Percentiles rank a stretch among this genome's conserved stretches.
phyloP scores from a whole-genome alignment of 2,113 vertebrate genomes.

The Microcebus jonahi region DNA sequence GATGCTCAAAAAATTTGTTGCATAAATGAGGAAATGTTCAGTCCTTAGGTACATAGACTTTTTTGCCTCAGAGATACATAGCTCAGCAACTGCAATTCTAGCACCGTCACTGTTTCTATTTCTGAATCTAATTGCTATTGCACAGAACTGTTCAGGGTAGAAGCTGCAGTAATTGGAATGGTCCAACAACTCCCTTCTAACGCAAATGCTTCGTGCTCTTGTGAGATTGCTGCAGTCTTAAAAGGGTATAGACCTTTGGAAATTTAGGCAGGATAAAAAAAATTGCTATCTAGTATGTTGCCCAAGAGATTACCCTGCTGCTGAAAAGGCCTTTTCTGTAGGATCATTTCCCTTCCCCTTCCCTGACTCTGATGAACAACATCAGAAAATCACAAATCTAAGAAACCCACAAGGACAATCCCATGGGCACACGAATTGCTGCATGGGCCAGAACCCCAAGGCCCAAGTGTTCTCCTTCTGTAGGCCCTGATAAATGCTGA shows the following conservation, averaged over 20 bases:
- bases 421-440: not conserved
- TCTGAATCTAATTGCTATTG: constrained; percentile 42
- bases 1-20: not conserved
- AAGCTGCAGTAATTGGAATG: not conserved
- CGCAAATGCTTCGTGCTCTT: not conserved
- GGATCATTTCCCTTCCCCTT: not conserved
- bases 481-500: not conserved
- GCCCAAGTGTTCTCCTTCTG: not conserved
- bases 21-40: not conserved
- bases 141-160: not conserved
- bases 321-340: not conserved
- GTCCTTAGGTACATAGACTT: not conserved
- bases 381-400: not conserved
- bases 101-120: constrained; percentile 41
- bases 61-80: constrained; percentile 12
- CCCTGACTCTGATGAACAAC: not conserved
- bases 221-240: not conserved
- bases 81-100: constrained; percentile 39
- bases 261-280: not conserved
- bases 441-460: not conserved
- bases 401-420: not conserved
- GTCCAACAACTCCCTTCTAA: not conserved
- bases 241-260: not conserved
- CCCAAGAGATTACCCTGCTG: not conserved
- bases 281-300: not conserved